phyloP scores from a whole-genome alignment of 2,113 vertebrate genomes.

The Phainopepla nitens region DNA sequence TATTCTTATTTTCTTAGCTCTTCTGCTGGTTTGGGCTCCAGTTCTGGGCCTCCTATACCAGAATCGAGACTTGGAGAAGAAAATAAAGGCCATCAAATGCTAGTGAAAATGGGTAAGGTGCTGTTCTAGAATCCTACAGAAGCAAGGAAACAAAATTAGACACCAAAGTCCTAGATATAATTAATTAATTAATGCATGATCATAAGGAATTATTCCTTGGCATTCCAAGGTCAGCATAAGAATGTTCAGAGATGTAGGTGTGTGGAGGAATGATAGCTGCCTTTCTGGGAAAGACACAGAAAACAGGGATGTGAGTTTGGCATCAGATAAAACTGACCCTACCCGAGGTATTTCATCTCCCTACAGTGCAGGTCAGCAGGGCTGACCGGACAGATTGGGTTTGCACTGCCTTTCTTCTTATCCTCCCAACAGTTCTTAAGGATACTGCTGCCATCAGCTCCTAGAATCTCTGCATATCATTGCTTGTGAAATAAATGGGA shows the following conservation, averaged over 20 bases:
- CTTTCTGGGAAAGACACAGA: not conserved
- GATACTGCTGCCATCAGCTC: not conserved
- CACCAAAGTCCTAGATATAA: not conserved
- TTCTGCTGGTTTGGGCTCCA: constrained; percentile 80
- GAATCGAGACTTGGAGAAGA: constrained; percentile 91
- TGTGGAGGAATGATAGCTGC: not conserved
- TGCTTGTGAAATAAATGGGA: not conserved
- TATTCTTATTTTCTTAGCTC: constrained; percentile 68
- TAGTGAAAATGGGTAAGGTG: constrained; percentile 84
- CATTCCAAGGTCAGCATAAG: not conserved
- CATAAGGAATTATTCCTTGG: not conserved
- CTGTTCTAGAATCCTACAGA: not conserved
- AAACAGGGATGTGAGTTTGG: not conserved
- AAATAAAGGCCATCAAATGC: constrained; percentile 92
- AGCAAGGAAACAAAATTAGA: not conserved
- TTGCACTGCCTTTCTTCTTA: not conserved
- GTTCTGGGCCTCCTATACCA: constrained; percentile 72
- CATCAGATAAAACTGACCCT: not conserved
- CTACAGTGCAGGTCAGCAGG: not conserved
- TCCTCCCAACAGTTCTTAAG: not conserved
- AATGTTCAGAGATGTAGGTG: not conserved
- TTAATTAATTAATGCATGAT: not conserved
- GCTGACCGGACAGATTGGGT: accelerated
- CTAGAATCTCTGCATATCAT: not conserved
- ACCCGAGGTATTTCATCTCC: accelerated